phyloP scores from a whole-genome alignment of 2,888 invertebrate genomes.

The Euclidia mi region DNA sequence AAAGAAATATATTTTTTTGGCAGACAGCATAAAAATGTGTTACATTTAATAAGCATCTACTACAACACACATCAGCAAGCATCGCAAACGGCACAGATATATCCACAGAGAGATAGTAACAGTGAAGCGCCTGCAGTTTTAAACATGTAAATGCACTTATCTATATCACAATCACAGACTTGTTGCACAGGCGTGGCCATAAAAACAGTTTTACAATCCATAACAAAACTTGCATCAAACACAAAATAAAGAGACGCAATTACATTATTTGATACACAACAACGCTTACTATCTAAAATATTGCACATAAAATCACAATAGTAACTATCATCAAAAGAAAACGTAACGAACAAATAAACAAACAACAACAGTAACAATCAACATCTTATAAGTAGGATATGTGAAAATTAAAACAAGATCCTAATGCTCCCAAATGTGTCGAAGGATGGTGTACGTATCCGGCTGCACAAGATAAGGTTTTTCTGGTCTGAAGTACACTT shows the following conservation, averaged over 20 bases:
- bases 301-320: neutral
- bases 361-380: slow-evolving; percentile 24
- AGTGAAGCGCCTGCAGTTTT: slow-evolving; percentile 4
- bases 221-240: too few species aligned
- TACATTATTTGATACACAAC: too few species aligned
- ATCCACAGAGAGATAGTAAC: neutral
- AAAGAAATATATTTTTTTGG: slow-evolving; percentile 14
- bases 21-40: neutral
- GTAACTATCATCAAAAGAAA: slow-evolving; percentile 6
- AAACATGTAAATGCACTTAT: slow-evolving; percentile 5
- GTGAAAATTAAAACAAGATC: neutral
- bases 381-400: slow-evolving; percentile 11
- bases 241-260: too few species aligned
- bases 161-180: slow-evolving; percentile 5
- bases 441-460: slow-evolving; percentile 64
- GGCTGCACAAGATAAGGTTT: slow-evolving; percentile 62
- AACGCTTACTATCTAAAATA: too few species aligned
- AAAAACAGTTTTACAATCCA: neutral
- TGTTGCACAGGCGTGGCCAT: slow-evolving; percentile 11
- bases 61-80: neutral
- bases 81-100: neutral
- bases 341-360: slow-evolving; percentile 14
- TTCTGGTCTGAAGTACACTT: slow-evolving; percentile 63
- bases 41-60: neutral
- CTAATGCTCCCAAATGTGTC: slow-evolving; percentile 73